Evolutionary conservation across 2,888 invertebrate species (phyloP).

Genomic region (Unio pictorum): DNA sequence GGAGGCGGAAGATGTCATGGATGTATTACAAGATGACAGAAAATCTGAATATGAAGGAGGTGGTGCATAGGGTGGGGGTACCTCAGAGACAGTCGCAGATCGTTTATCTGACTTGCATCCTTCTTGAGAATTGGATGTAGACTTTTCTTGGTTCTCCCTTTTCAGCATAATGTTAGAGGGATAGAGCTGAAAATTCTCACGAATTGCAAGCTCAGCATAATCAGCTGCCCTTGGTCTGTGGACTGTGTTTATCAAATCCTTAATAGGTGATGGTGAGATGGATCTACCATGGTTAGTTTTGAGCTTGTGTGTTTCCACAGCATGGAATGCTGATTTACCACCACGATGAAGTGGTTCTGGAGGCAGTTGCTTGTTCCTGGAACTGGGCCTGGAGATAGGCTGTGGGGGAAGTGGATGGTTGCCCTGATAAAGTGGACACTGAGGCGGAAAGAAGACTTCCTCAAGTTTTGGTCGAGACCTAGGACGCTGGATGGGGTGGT

Average conservation of each 20-base stretch:
- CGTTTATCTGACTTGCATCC: neutral
- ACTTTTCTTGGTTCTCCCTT: neutral
- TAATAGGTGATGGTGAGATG: too few species aligned
- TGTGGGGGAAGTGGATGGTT: slow-evolving; percentile 34
- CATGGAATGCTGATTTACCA: slow-evolving; percentile 41
- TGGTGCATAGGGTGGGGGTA: slow-evolving; percentile 48
- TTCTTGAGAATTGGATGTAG: neutral
- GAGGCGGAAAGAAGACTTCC: slow-evolving; percentile 36
- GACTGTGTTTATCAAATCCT: too few species aligned
- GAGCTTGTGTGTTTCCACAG: slow-evolving; percentile 30
- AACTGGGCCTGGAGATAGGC: slow-evolving; percentile 31
- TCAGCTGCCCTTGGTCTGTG: slow-evolving; percentile 3
- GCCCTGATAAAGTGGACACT: slow-evolving; percentile 24
- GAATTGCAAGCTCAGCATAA: slow-evolving; percentile 30
- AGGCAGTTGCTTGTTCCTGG: slow-evolving; percentile 20
- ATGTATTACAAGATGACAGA: slow-evolving; percentile 41
- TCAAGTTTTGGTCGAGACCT: slow-evolving; percentile 36
- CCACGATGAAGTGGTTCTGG: slow-evolving; percentile 35
- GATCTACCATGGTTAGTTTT: slow-evolving; percentile 8
- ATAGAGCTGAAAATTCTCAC: slow-evolving; percentile 41
- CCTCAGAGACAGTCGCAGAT: slow-evolving; percentile 7
- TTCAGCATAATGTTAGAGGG: slow-evolving; percentile 28
- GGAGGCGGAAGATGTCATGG: slow-evolving; percentile 32
- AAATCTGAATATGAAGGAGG: slow-evolving; percentile 52
- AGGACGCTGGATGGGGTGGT: slow-evolving; percentile 14